phyloP scores from a whole-genome alignment of 2,113 vertebrate genomes.

The Corythaeola cristata region DNA sequence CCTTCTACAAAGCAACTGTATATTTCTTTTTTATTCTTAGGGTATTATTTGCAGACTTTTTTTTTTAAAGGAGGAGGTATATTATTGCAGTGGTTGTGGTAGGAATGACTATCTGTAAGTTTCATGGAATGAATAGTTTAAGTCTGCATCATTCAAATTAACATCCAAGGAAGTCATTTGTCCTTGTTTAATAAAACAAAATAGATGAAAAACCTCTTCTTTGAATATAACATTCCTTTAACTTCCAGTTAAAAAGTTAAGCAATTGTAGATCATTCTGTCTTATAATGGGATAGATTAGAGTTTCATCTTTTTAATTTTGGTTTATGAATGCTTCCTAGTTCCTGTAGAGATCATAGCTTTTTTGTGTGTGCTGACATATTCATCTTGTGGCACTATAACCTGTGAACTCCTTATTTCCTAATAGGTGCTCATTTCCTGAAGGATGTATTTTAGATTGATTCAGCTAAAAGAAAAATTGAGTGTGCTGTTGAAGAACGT shows the following conservation, averaged over 20 bases:
- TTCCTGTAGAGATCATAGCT: neutral
- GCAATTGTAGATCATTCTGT: neutral
- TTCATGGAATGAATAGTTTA: neutral
- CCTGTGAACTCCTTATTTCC: neutral
- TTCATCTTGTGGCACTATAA: neutral
- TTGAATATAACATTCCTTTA: neutral
- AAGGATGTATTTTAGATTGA: neutral
- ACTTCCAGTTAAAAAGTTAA: neutral
- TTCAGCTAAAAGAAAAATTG: neutral
- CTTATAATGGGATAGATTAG: neutral
- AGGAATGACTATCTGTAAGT: neutral
- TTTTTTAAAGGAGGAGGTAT: neutral
- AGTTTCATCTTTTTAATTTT: neutral
- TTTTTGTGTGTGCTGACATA: neutral
- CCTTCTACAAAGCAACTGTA: neutral
- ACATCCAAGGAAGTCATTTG: rapidly evolving
- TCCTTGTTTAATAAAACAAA: neutral
- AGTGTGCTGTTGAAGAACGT: neutral
- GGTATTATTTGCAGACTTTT: neutral
- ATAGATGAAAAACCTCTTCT: neutral
- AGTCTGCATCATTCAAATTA: neutral
- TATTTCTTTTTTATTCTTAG: neutral
- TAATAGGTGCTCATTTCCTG: slow-evolving; percentile 23
- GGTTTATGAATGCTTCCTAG: neutral
- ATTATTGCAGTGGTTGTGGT: neutral